A percentile compares a stretch with the other conserved stretches of the same genome.
Conservation (phyloP, 2,888 invertebrate species). For the Caenorhabditis japonica region DNA sequence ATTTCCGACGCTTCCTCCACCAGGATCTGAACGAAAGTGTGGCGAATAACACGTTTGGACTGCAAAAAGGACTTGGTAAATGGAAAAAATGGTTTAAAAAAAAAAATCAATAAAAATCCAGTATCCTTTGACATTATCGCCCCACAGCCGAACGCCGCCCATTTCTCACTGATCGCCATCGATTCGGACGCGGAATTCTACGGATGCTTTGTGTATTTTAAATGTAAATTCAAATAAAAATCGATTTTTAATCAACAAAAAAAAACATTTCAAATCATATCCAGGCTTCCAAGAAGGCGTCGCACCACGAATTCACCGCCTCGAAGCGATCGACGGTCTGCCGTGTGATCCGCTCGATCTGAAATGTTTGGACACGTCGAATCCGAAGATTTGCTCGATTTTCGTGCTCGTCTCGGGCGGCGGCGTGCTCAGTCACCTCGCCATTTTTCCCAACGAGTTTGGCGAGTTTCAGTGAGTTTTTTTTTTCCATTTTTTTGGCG, state of each 20-base stretch:
- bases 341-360: conserved; percentile 40
- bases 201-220: conserved; percentile 21
- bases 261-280: too few relatives aligned
- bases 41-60: conserved; percentile 42
- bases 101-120: conserved; percentile 14
- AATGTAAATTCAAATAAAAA: conserved; percentile 3
- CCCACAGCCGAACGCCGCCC: conserved; percentile 9
- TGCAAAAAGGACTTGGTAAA: conserved; percentile 29
- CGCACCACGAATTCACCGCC: conserved; percentile 24
- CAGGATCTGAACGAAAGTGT: conserved; percentile 10
- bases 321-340: conserved; percentile 23
- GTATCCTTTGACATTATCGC: conserved; percentile 47
- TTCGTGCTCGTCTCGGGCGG: conserved; percentile 35
- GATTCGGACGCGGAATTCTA: conserved; percentile 47
- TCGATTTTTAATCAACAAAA: neutral
- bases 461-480: conserved; percentile 31
- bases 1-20: conserved; percentile 31
- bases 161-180: conserved; percentile 32
- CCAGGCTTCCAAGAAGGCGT: conserved; percentile 31
- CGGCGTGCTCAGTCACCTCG: conserved; percentile 31
- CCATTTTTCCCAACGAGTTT: conserved; percentile 39
- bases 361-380: conserved; percentile 25
- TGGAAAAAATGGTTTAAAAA: neutral
- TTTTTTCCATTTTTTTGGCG: too few relatives aligned
- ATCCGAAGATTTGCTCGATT: conserved; percentile 21